Base-by-base conservation (phyloP, 2,113 vertebrate species). In the Saguinus midas region DNA sequence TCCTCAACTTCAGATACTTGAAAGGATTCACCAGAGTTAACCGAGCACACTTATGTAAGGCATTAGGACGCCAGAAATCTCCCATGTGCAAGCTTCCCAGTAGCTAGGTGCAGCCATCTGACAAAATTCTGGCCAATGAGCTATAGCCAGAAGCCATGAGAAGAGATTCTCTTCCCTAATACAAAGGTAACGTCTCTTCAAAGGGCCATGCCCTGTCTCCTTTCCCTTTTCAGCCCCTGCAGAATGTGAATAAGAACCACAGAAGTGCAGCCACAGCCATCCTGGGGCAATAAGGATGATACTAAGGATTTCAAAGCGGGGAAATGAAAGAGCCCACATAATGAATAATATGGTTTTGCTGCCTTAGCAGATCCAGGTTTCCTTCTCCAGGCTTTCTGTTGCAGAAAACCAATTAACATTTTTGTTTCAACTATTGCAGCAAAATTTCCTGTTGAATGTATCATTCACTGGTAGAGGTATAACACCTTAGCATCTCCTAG, bases 381-480 rank as follows among this genome's bases (percentile, higher is more conserved):
- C 66, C 66, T 78, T 64, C 17, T 45, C 76, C 9, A 57, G 68
- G 14, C 32, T 27, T 91, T 96, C 81, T 86, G 43, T 81, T 75
- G 76, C 13, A 94, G 45, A 87, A 94, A 81, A 68, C 29, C 37
- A 91, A 91, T 58, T 37, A 48, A 76, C 27, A 61, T 83, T 78
- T n/a, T 50, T 70, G 40, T 76, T 83, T 50, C 70, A 50, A 57
- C 27, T 81, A 79, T 57, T 68, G n/a, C 50, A 72, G 32, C 35
- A 87, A 75, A 40, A 83, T 87, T 91, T 87, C 76, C 92, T 94
- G 27, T 58, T 50, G 57, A 96, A 58, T 37, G 9, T 72, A 70
- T 43, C 50, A 55, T 55, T 52, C 68, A 78, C 45, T 80, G 43
- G 64, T 52, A 50, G 7, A 80, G n/a, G n/a, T 86, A 25, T 52